These are phyloP conservation scores for Mionectes macconnelli DNA, from an alignment of 2,113 vertebrate genomes.

Conservation along the genomic window DNA sequence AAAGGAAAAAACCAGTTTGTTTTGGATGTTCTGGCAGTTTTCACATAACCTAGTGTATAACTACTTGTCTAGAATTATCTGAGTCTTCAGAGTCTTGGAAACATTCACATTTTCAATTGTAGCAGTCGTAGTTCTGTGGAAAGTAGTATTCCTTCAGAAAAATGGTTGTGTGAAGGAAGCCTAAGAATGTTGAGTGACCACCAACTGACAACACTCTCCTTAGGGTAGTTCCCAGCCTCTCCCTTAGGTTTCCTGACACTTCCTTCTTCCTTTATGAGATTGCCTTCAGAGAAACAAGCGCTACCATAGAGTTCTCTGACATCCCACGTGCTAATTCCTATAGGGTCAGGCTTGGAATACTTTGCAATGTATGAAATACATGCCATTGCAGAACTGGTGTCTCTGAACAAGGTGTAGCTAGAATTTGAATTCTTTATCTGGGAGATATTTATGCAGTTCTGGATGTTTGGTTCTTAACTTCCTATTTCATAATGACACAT, in stretches of 20 bases:
- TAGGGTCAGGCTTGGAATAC: background rate
- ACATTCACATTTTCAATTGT: background rate
- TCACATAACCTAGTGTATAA: background rate
- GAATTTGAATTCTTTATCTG: background rate
- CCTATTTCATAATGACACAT: background rate
- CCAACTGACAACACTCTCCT: background rate
- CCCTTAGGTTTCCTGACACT: background rate
- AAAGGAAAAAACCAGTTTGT: background rate
- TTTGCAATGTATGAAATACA: background rate
- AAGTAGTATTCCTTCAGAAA: background rate
- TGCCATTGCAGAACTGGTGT: rapidly evolving
- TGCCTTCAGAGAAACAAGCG: background rate
- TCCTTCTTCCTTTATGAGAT: background rate
- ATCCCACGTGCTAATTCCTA: background rate
- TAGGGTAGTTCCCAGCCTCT: background rate
- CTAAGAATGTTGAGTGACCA: background rate
- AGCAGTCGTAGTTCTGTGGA: background rate
- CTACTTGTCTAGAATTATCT: background rate
- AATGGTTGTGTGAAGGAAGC: background rate
- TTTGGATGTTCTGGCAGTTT: background rate
- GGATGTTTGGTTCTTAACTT: background rate
- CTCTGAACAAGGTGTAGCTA: background rate
- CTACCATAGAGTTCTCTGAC: background rate
- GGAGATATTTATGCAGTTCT: background rate
- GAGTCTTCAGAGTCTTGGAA: background rate